Conservation (phyloP, 23 tunicate species). For the Corella eumyota region DNA sequence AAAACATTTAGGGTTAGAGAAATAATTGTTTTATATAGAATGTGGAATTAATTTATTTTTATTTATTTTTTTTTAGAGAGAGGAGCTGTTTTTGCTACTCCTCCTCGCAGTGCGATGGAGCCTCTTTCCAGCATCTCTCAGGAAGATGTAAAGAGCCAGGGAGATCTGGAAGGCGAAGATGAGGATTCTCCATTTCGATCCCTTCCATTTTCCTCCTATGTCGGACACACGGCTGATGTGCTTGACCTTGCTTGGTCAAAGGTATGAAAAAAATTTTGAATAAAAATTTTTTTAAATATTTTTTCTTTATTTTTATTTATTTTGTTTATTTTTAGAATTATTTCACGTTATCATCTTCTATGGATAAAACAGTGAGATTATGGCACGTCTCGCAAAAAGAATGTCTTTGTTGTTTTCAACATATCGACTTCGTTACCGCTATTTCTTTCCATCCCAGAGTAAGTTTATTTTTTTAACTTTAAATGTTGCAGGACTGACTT, state of each 20-base stretch:
- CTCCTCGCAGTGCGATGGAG: slow-evolving; percentile 53
- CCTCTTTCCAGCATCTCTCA: slow-evolving; percentile 6
- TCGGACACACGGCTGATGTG: slow-evolving; percentile 94
- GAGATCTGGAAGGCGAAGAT: slow-evolving; percentile 53
- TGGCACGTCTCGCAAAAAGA: slow-evolving; percentile 96
- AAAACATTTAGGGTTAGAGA: too few relatives aligned
- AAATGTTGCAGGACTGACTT: too few relatives aligned
- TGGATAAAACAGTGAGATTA: slow-evolving; percentile 91
- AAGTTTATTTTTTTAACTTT: slow-evolving; percentile 9
- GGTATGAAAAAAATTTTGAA: slow-evolving; percentile 12
- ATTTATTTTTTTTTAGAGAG: slow-evolving; percentile 38
- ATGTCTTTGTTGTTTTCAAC: slow-evolving; percentile 94
- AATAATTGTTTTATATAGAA: too few relatives aligned
- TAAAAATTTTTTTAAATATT: not conserved
- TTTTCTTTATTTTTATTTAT: not conserved
- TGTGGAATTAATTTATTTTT: too few relatives aligned
- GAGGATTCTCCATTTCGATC: slow-evolving; percentile 84
- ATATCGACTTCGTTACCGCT: slow-evolving; percentile 94
- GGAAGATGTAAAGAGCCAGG: not conserved
- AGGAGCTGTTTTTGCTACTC: slow-evolving; percentile 62
- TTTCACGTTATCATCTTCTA: slow-evolving; percentile 86
- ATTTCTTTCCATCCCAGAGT: slow-evolving; percentile 94
- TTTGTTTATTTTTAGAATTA: slow-evolving; percentile 45
- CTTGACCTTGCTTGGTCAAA: slow-evolving; percentile 98
- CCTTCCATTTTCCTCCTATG: slow-evolving; percentile 80